Conservation (phyloP, 1,140 invertebrate species). For the Cecropterus lyciades region DNA sequence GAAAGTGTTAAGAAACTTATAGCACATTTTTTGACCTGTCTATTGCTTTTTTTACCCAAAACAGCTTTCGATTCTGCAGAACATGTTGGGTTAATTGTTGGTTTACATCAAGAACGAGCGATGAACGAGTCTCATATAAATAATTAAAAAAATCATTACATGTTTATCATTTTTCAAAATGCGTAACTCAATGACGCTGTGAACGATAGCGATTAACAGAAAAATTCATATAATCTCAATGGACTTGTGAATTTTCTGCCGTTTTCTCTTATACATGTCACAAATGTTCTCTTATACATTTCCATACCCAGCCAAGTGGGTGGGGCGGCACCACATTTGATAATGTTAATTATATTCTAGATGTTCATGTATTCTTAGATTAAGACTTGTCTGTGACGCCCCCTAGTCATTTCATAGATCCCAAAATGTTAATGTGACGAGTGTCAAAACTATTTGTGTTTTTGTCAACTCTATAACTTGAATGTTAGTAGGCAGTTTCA, state of each 20-base stretch:
- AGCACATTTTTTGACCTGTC: neutral
- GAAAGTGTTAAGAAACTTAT: conserved; percentile 10
- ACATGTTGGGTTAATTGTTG: neutral
- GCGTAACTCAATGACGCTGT: neutral
- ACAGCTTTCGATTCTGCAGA: conserved; percentile 30
- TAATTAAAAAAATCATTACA: neutral
- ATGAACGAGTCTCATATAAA: neutral
- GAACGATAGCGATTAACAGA: neutral
- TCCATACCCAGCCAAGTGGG: conserved; percentile 5
- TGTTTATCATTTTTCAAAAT: neutral
- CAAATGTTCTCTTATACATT: neutral
- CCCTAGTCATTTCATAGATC: conserved; percentile 34
- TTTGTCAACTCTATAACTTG: neutral
- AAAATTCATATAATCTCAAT: neutral
- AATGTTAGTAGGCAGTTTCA: neutral
- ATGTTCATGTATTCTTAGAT: conserved; percentile 36
- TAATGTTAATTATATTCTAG: conserved; percentile 15
- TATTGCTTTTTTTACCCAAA: neutral
- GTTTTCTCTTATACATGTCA: too few relatives aligned
- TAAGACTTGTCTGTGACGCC: conserved; percentile 32
- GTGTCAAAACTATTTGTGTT: conserved; percentile 4
- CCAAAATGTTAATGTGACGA: conserved; percentile 18
- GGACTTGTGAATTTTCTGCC: conserved; percentile 7
- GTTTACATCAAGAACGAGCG: neutral
- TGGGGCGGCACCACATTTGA: conserved; percentile 24